Conservation (phyloP, 2,113 vertebrate species). For the Gallinago jamesoni region DNA sequence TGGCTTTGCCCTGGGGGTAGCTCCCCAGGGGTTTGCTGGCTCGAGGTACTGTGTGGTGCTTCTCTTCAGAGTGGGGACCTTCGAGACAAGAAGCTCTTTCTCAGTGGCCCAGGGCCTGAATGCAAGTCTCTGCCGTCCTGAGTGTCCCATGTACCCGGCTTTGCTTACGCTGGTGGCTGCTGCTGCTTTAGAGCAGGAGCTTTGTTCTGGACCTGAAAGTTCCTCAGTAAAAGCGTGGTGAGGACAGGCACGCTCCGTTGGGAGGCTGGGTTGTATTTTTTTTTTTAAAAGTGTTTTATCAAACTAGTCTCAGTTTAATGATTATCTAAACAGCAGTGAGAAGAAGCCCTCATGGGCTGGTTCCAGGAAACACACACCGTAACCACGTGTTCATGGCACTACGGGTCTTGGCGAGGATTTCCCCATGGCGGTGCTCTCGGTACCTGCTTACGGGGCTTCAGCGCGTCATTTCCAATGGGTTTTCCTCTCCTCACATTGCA, state of each 20-base stretch:
- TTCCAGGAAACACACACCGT: neutral
- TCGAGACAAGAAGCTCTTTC: accelerated
- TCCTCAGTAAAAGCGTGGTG: accelerated
- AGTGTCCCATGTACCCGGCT: neutral
- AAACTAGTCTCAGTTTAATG: neutral
- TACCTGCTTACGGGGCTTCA: neutral
- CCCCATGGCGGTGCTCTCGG: neutral
- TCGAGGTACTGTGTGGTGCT: accelerated
- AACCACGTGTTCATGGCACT: accelerated
- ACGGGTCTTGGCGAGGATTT: accelerated
- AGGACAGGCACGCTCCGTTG: neutral
- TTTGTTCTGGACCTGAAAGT: neutral
- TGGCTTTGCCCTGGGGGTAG: accelerated
- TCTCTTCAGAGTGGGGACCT: neutral
- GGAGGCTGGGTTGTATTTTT: accelerated
- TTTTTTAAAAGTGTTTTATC: neutral
- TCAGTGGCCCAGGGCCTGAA: neutral
- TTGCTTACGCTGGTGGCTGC: neutral
- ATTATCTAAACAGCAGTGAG: neutral
- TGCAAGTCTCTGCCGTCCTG: accelerated
- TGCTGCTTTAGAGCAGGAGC: too few relatives aligned
- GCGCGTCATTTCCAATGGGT: neutral
- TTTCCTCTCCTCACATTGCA: neutral
- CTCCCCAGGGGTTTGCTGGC: neutral
- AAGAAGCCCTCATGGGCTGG: neutral